phyloP scores from a whole-genome alignment of 2,888 invertebrate species.

The Trachelus troglodyta region DNA sequence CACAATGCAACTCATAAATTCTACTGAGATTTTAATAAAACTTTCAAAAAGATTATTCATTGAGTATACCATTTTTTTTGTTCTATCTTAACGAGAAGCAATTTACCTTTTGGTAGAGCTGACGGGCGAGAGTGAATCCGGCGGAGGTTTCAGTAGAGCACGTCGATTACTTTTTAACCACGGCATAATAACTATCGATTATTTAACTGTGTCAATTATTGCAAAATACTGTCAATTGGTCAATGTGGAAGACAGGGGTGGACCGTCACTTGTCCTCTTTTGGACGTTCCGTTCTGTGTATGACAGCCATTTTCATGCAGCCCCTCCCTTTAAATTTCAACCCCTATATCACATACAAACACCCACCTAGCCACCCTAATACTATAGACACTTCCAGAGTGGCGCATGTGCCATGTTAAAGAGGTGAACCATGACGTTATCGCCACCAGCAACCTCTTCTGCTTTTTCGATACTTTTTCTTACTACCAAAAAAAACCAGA shows the following conservation, averaged over 20 bases:
- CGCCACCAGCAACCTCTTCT: background rate
- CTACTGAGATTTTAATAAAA: background rate
- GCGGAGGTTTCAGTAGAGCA: conserved; percentile 46
- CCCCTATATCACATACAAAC: conserved; percentile 43
- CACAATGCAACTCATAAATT: background rate
- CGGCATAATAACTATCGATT: conserved; percentile 57
- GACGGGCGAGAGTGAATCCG: conserved; percentile 38
- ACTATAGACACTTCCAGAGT: conserved; percentile 25
- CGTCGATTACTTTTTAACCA: conserved; percentile 45
- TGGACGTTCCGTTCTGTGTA: conserved; percentile 56
- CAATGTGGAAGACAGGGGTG: conserved; percentile 27
- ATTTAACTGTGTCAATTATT: conserved; percentile 47
- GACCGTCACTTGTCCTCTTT: conserved; percentile 53
- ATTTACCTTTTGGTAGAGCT: conserved; percentile 47
- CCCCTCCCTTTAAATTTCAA: conserved; percentile 62
- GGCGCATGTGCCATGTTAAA: conserved; percentile 34
- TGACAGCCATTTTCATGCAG: conserved; percentile 63
- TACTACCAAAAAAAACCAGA: background rate
- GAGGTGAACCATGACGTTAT: conserved; percentile 19
- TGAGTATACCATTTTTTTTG: conserved; percentile 27
- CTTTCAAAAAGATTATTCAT: background rate
- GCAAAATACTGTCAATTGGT: conserved; percentile 54
- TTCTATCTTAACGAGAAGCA: conserved; percentile 33
- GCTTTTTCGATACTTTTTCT: background rate
- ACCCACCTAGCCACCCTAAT: conserved; percentile 29